Percentiles rank a stretch among this genome's conserved stretches.
Evolutionary conservation across 1,140 invertebrate species (phyloP).

Genomic region (Plodia interpunctella): DNA sequence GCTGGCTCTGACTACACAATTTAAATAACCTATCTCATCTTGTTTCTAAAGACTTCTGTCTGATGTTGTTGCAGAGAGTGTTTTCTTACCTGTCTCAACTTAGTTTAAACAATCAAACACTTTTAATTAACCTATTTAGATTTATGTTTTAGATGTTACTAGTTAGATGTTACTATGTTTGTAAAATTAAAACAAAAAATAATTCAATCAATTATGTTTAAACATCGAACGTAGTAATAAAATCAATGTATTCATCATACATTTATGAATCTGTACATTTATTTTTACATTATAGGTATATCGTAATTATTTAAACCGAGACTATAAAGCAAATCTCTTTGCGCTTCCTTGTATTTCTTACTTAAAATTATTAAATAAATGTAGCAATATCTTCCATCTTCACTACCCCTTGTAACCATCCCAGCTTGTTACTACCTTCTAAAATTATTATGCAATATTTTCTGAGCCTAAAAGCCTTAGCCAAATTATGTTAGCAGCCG

Average conservation of each 20-base stretch:
- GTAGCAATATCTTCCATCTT: not conserved
- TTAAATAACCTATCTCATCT: constrained; percentile 6
- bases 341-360: no score
- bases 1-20: not conserved
- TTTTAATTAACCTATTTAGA: no score
- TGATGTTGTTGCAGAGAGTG: not conserved
- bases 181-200: no score
- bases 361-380: no score
- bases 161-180: not conserved
- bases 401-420: not conserved
- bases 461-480: not conserved
- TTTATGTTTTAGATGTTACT: no score
- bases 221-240: no score
- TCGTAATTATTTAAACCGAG: no score
- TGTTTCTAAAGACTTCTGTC: not conserved
- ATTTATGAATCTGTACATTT: no score
- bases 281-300: no score
- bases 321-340: no score
- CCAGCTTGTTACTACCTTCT: not conserved
- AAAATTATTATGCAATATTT: constrained; percentile 5
- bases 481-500: constrained; percentile 4
- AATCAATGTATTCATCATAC: no score
- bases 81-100: not conserved
- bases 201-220: no score
- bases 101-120: not conserved